Conservation (phyloP, 2,113 vertebrate species). For the Perca flavescens region DNA sequence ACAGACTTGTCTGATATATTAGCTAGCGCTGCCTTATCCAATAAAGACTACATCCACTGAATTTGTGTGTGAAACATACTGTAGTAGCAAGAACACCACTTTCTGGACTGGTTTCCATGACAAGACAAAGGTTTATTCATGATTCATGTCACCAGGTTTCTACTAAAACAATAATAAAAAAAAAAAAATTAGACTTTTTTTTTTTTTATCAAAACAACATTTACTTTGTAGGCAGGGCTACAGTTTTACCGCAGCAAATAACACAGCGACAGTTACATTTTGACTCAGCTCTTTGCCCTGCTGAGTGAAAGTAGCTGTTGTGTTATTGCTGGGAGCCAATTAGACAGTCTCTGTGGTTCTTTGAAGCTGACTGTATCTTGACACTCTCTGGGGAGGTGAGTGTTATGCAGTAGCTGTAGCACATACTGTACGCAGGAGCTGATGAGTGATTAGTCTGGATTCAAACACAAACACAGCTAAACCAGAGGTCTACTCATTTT, state of each 20-base stretch:
- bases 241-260: slow-evolving; percentile 43
- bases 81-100: slow-evolving; percentile 26
- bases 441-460: slow-evolving; percentile 66
- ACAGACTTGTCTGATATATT: slow-evolving; percentile 66
- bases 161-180: not conserved
- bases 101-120: slow-evolving; percentile 25
- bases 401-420: slow-evolving; percentile 59
- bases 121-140: slow-evolving; percentile 56
- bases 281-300: slow-evolving; percentile 6
- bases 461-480: slow-evolving; percentile 58
- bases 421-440: slow-evolving; percentile 30
- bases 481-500: slow-evolving; percentile 46
- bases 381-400: slow-evolving; percentile 60
- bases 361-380: slow-evolving; percentile 58
- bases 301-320: slow-evolving; percentile 44
- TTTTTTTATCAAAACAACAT: slow-evolving; percentile 50
- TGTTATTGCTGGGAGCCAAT: slow-evolving; percentile 59
- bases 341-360: slow-evolving; percentile 30
- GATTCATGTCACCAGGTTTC: slow-evolving; percentile 38
- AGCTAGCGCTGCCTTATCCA: slow-evolving; percentile 60
- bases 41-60: slow-evolving; percentile 44
- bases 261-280: slow-evolving; percentile 32
- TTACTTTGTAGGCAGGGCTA: not conserved
- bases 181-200: slow-evolving; percentile 10
- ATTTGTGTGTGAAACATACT: slow-evolving; percentile 43